These are phyloP conservation scores for Gallinago solitaria DNA, from an alignment of 2,797 vertebrate species.

Conservation along the genomic window DNA sequence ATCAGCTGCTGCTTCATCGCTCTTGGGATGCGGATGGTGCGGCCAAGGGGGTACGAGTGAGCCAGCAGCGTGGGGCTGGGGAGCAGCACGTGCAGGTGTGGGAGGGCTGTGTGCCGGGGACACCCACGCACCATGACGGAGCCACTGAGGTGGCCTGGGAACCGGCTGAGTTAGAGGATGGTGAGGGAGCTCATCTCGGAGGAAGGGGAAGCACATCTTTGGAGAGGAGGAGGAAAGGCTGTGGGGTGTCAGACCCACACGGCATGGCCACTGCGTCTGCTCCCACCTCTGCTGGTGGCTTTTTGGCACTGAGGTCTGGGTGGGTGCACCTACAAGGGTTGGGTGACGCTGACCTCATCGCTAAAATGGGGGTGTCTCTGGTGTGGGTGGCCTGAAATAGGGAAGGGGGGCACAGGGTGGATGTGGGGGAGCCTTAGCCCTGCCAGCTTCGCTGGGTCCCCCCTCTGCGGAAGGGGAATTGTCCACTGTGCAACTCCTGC, in stretches of 20 bases:
- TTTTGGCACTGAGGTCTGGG: not conserved
- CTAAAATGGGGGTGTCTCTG: fast-evolving
- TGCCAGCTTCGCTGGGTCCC: not conserved
- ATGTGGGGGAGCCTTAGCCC: fast-evolving
- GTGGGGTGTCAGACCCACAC: not conserved
- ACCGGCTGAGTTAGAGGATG: not conserved
- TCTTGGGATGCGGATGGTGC: not conserved
- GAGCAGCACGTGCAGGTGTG: not conserved
- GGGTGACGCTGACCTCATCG: not conserved
- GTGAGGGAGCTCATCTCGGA: not conserved
- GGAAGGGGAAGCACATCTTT: not conserved
- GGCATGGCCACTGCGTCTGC: fast-evolving
- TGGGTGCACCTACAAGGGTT: fast-evolving
- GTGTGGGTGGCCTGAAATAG: not conserved
- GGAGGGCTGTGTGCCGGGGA: not conserved
- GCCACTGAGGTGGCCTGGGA: constrained; percentile 21
- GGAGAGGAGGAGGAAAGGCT: not conserved
- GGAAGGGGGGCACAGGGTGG: fast-evolving
- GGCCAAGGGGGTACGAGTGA: not conserved
- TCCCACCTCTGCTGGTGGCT: not conserved
- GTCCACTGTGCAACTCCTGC: not conserved
- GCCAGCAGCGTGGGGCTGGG: not conserved
- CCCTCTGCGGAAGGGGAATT: fast-evolving
- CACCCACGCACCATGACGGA: not conserved
- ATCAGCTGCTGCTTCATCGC: not conserved